phyloP scores from a whole-genome alignment of 2,888 invertebrate genomes.

The Papilio gigon region DNA sequence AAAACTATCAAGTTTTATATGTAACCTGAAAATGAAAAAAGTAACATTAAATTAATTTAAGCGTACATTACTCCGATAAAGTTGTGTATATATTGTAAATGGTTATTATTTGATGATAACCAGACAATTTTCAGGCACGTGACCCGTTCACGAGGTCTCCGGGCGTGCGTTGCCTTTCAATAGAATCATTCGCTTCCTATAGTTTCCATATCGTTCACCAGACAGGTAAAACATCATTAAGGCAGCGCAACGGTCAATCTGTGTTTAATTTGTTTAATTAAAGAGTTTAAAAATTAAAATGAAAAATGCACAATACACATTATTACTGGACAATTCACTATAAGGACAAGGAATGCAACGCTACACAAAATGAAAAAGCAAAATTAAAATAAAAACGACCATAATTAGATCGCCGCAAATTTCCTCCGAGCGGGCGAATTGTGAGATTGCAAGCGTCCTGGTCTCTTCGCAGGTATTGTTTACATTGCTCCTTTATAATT shows the following conservation, averaged over 20 bases:
- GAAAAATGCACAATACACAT: no score
- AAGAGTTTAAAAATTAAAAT: no score
- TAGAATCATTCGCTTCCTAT: neutral
- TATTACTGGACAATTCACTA: neutral
- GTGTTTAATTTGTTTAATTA: no score
- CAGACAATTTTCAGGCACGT: neutral
- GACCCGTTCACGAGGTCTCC: neutral
- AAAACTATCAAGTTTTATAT: no score
- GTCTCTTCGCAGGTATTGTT: slow-evolving; percentile 17
- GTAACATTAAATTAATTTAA: no score
- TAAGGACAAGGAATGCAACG: neutral
- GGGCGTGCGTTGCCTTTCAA: slow-evolving; percentile 8
- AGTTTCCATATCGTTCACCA: neutral
- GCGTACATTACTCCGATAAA: no score
- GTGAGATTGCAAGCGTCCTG: slow-evolving; percentile 13
- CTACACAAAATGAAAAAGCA: neutral
- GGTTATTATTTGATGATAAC: slow-evolving; percentile 1
- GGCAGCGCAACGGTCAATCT: no score
- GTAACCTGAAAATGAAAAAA: no score
- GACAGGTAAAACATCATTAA: no score
- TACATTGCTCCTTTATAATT: slow-evolving; percentile 14
- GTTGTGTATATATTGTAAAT: neutral
- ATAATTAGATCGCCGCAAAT: slow-evolving; percentile 19
- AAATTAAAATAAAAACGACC: neutral
- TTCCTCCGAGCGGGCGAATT: slow-evolving; percentile 15